A percentile compares a stretch with the other conserved stretches of the same genome.
These are phyloP conservation scores for Ceyx cyanopectus DNA, from an alignment of 2,113 vertebrate genomes.

Conservation along the genomic window DNA sequence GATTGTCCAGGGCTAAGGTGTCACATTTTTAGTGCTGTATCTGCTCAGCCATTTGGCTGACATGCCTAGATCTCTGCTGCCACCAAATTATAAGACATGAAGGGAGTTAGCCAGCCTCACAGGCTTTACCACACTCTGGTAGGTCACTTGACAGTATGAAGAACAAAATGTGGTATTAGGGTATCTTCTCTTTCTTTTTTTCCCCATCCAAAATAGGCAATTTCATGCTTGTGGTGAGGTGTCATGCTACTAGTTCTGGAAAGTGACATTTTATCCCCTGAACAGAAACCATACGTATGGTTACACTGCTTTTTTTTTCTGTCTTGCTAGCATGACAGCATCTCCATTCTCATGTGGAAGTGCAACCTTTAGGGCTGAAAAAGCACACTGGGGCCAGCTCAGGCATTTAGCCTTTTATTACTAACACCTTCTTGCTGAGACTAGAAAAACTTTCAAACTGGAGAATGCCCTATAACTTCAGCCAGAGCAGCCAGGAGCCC, in stretches of 20 bases:
- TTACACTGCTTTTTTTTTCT: not conserved
- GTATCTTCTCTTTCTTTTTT: not conserved
- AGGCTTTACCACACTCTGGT: not conserved
- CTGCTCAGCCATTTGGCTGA: not conserved
- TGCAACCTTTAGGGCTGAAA: not conserved
- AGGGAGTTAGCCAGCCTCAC: not conserved
- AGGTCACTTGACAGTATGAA: conserved; percentile 12
- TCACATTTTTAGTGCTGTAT: not conserved
- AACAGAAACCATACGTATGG: fast-evolving
- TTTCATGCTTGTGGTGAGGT: not conserved
- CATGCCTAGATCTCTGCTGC: not conserved
- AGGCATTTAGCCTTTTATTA: not conserved
- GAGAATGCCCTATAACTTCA: not conserved
- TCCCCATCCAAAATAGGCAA: not conserved
- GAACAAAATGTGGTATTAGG: not conserved
- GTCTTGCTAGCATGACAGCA: not conserved
- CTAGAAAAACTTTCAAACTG: not conserved
- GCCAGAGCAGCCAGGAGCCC: not conserved
- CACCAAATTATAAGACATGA: not conserved
- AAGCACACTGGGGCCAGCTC: not conserved
- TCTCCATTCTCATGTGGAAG: fast-evolving
- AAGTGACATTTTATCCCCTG: not conserved
- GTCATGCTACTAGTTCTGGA: not conserved
- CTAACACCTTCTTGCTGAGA: not conserved
- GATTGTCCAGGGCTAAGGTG: not conserved